A percentile compares a stretch with the other conserved stretches of the same genome.
These are phyloP conservation scores for Halictus rubicundus DNA, from an alignment of 1,140 invertebrate genomes.

Conservation along the genomic window DNA sequence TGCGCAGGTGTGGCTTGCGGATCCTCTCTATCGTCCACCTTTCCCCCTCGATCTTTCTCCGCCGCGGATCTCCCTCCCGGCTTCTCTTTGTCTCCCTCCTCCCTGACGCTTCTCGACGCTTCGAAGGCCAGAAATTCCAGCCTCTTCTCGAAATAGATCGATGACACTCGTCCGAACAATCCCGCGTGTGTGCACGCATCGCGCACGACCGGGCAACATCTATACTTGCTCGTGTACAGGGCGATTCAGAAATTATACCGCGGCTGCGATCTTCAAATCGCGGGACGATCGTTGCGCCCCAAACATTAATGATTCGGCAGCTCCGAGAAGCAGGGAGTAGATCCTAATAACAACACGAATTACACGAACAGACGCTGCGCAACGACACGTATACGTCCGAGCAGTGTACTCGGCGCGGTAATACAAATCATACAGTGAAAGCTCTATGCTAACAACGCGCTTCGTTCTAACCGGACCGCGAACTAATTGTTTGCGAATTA, in stretches of 20 bases:
- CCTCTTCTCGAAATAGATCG: conserved; percentile 78
- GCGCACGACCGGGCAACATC: conserved; percentile 22
- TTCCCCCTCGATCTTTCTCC: conserved; percentile 47
- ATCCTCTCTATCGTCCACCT: conserved; percentile 34
- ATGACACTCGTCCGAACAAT: conserved; percentile 77
- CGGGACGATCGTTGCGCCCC: no score
- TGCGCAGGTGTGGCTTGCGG: conserved; percentile 56
- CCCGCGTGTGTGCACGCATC: conserved; percentile 61
- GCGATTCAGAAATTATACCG: background rate
- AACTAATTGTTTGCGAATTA: no score
- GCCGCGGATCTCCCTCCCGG: background rate
- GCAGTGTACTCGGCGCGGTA: no score
- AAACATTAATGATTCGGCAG: no score
- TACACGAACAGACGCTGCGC: no score
- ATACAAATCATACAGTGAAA: no score
- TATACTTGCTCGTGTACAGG: conserved; percentile 6
- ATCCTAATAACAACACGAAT: no score
- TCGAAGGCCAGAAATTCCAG: conserved; percentile 77
- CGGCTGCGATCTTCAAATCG: background rate
- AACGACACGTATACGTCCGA: no score
- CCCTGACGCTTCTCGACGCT: conserved; percentile 40
- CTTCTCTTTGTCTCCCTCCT: conserved; percentile 43
- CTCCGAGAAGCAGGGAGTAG: no score
- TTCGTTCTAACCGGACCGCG: no score
- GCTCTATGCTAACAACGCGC: no score